Conservation (phyloP, 2,888 invertebrate genomes). For the Lasioglossum marginatum region DNA sequence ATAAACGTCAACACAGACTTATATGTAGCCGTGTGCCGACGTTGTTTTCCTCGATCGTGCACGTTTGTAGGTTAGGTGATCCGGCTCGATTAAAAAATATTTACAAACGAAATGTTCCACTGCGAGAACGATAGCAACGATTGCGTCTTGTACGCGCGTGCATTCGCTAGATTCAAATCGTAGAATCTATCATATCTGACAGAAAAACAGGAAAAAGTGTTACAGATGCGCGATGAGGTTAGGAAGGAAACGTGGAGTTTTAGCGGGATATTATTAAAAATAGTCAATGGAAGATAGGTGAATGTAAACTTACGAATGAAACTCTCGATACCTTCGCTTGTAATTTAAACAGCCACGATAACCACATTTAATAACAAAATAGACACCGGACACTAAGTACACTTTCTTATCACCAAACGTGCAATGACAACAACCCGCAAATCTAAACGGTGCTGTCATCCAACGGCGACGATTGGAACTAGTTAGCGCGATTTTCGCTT, state of each 20-base stretch:
- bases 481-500: background rate
- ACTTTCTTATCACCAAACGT: constrained; percentile 23
- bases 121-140: background rate
- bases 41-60: background rate
- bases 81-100: background rate
- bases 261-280: background rate
- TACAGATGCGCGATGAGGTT: constrained; percentile 24
- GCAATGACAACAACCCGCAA: background rate
- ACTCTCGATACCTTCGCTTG: background rate
- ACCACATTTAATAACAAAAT: background rate
- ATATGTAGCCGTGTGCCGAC: background rate
- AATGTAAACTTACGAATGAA: background rate
- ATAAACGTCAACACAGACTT: background rate
- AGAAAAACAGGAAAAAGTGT: background rate
- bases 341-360: background rate
- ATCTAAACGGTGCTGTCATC: constrained; percentile 17
- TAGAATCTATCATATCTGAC: background rate
- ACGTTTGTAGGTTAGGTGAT: constrained; percentile 37
- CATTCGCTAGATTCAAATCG: background rate
- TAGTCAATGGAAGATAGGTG: background rate
- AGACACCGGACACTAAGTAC: constrained; percentile 14
- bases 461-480: background rate
- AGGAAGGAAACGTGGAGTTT: background rate
- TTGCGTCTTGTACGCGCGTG: background rate
- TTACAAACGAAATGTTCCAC: background rate